Conservation (phyloP, 2,797 vertebrate species). For the Gymnoscopelus microlampas region DNA sequence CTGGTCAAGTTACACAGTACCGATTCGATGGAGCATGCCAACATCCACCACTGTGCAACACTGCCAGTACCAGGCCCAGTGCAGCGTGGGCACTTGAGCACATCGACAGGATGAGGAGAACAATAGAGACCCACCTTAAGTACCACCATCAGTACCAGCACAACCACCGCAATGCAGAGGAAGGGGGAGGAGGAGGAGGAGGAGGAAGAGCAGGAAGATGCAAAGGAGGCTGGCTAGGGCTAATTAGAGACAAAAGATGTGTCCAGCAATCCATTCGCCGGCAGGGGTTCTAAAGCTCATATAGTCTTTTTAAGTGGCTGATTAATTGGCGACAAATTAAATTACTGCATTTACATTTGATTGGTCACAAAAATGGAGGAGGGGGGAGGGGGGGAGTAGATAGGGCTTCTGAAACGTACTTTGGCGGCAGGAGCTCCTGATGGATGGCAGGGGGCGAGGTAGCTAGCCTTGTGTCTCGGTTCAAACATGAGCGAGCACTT, state of each 20-base stretch:
- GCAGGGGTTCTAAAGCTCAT: slow-evolving; percentile 62
- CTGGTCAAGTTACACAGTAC: no score
- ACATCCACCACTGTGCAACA: slow-evolving; percentile 7
- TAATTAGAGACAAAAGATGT: slow-evolving; percentile 64
- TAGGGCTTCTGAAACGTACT: not conserved
- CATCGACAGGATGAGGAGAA: slow-evolving; percentile 33
- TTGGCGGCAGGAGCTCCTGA: slow-evolving; percentile 29
- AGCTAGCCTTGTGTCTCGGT: slow-evolving; percentile 31
- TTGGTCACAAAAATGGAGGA: slow-evolving; percentile 43
- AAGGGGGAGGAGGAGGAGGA: slow-evolving; percentile 29
- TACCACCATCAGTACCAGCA: slow-evolving; percentile 41
- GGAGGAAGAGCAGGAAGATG: slow-evolving; percentile 48
- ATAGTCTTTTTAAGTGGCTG: slow-evolving; percentile 64
- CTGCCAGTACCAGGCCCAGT: not conserved
- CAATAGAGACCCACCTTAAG: slow-evolving; percentile 36
- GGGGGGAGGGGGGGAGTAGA: slow-evolving; percentile 26
- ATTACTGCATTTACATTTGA: slow-evolving; percentile 69
- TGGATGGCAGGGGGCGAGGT: slow-evolving; percentile 35
- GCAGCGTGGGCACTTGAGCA: slow-evolving; percentile 36
- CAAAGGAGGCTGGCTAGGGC: slow-evolving; percentile 34
- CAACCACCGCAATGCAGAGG: slow-evolving; percentile 72
- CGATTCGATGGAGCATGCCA: no score
- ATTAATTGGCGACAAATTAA: slow-evolving; percentile 71
- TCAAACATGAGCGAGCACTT: slow-evolving; percentile 9
- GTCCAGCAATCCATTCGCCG: slow-evolving; percentile 57